Conservation (phyloP, 2,888 invertebrate species). For the Callimorpha dominula region DNA sequence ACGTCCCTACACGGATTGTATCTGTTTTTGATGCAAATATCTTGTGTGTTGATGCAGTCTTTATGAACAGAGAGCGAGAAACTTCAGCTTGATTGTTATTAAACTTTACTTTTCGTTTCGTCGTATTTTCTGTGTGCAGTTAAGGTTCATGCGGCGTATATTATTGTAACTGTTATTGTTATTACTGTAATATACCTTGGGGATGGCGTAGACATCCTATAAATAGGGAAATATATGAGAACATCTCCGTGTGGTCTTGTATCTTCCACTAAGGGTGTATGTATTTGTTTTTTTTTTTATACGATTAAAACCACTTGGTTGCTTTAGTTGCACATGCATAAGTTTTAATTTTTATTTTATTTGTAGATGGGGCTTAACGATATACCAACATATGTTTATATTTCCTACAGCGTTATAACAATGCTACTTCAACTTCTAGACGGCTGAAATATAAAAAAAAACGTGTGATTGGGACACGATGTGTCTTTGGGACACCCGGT, state of each 20-base stretch:
- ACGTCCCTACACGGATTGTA: conserved; percentile 65
- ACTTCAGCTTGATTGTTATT: conserved; percentile 41
- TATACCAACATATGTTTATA: too few relatives aligned
- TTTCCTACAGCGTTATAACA: too few relatives aligned
- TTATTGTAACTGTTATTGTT: conserved; percentile 11
- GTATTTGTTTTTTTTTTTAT: neutral
- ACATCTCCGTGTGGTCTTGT: neutral
- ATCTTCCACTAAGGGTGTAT: neutral
- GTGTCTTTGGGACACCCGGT: too few relatives aligned
- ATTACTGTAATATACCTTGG: conserved; percentile 5
- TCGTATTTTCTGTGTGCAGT: conserved; percentile 10
- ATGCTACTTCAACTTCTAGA: too few relatives aligned
- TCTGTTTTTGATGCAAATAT: conserved; percentile 72
- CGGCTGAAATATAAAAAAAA: too few relatives aligned
- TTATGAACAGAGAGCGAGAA: conserved; percentile 44
- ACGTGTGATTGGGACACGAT: too few relatives aligned
- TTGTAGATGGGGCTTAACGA: too few relatives aligned
- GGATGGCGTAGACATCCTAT: neutral
- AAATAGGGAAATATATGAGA: conserved; percentile 1
- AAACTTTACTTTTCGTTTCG: conserved; percentile 27
- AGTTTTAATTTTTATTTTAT: too few relatives aligned
- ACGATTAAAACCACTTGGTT: too few relatives aligned
- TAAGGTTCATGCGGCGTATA: conserved; percentile 7
- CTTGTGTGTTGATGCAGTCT: conserved; percentile 54
- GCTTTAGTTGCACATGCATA: too few relatives aligned